Evolutionary conservation across 1,140 invertebrate genomes (phyloP).

Genomic region (Mamestra configurata): DNA sequence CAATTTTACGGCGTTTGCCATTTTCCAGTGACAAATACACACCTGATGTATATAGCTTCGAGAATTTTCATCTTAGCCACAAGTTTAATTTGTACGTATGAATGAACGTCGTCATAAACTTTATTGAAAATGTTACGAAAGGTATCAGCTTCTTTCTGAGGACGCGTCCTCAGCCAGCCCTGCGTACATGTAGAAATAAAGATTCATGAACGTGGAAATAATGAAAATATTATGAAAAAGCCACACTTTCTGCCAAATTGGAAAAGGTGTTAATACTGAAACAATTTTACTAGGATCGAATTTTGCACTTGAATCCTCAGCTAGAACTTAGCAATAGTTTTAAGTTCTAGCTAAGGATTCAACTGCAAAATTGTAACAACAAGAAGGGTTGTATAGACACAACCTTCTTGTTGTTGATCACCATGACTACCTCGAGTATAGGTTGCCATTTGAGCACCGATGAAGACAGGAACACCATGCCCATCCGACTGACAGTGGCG

Average conservation of each 20-base stretch:
- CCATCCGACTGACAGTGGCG: slow-evolving; percentile 96
- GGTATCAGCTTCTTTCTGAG: slow-evolving; percentile 89
- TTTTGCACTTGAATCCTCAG: no score
- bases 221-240: no score
- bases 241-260: no score
- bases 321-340: no score
- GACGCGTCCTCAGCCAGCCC: slow-evolving; percentile 93
- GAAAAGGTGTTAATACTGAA: no score
- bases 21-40: no score
- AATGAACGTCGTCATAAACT: slow-evolving; percentile 93
- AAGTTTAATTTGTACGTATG: slow-evolving; percentile 92
- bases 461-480: slow-evolving; percentile 97
- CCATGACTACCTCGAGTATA: slow-evolving; percentile 89
- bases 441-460: slow-evolving; percentile 95
- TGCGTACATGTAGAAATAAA: slow-evolving; percentile 60
- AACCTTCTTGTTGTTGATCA: no score
- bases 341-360: no score
- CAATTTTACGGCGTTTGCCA: no score
- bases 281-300: no score
- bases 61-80: slow-evolving; percentile 94
- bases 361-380: no score
- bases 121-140: slow-evolving; percentile 92
- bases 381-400: no score
- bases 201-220: background rate
- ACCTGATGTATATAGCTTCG: slow-evolving; percentile 94